phyloP scores from a whole-genome alignment of 1,140 invertebrate genomes.

The Acromyrmex charruanus region DNA sequence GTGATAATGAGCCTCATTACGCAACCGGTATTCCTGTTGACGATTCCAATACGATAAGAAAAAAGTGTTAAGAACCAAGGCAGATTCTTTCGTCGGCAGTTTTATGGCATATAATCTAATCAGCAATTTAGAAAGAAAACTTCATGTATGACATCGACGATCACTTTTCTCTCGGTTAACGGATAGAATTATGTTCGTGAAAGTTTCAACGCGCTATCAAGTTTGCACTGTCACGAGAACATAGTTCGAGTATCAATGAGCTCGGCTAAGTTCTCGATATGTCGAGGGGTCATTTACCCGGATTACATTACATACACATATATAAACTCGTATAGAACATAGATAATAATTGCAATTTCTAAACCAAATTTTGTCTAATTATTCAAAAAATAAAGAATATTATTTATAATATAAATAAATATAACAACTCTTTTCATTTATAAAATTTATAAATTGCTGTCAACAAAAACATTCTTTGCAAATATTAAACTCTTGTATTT shows the following conservation, averaged over 20 bases:
- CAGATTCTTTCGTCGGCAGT: not conserved
- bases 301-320: conserved; percentile 1
- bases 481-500: too few species aligned
- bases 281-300: conserved; percentile 36
- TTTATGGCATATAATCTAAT: conserved; percentile 14
- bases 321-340: not conserved
- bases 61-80: not conserved
- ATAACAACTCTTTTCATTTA: too few species aligned
- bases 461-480: too few species aligned
- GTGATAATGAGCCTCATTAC: not conserved
- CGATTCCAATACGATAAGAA: not conserved
- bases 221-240: not conserved
- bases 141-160: not conserved
- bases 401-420: too few species aligned
- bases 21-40: conserved; percentile 4
- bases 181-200: conserved; percentile 49
- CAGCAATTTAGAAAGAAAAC: conserved; percentile 23
- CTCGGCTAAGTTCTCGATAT: conserved; percentile 16
- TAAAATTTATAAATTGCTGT: too few species aligned
- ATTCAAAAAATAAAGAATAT: not conserved
- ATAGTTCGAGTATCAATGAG: conserved; percentile 64
- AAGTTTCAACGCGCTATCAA: conserved; percentile 57
- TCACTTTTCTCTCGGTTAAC: conserved; percentile 31
- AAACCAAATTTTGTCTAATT: not conserved
- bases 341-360: not conserved